Evolutionary conservation across 2,888 invertebrate genomes (phyloP), one percentile per base, ranked within the genome.

Genomic region (Pasiphila rectangulata): DNA sequence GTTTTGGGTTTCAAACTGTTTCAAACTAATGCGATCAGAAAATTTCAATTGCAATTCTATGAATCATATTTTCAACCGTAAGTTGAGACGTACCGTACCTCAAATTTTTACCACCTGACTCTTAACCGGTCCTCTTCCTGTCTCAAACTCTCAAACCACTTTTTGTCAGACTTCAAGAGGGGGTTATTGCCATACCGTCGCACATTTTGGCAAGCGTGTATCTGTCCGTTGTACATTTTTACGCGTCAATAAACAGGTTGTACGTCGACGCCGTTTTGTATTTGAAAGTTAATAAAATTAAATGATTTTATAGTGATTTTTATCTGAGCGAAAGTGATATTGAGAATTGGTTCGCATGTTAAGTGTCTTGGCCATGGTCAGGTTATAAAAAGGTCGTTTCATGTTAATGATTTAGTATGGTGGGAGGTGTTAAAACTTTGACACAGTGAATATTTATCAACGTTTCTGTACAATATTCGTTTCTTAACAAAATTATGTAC

Each of bases 61-160:
- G n/a, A n/a, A n/a, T n/a, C n/a, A n/a, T n/a, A n/a, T n/a, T n/a
- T n/a, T n/a, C n/a, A n/a, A n/a, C n/a, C n/a, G n/a, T n/a, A n/a
- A n/a, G n/a, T n/a, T n/a, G n/a, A n/a, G n/a, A 2, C 6, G 13
- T 27, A 13, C 7, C 13, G 12, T 25, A 13, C 12, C 13, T 27
- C 16, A 32, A 32, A 32, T 5, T 32, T 10, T 32, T 16, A 9
- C 9, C 17, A 32, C 9, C 9, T 19, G 10, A 50, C 35, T 1
- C 9, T 6, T 42, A 48, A 58, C 52, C 50, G 44, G 56, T 54
- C 48, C 2, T 37, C 46, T 51, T 54, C 56, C 56, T 46, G 54
- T 30, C 46, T 42, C 49, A 47, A n/a, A 3, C 12, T 27, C 25
- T 48, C 41, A 49, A 57, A 52, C 56, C 52, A 44, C 48, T 51